Conservation (phyloP, 2,888 invertebrate genomes). For the Erebia aethiops region DNA sequence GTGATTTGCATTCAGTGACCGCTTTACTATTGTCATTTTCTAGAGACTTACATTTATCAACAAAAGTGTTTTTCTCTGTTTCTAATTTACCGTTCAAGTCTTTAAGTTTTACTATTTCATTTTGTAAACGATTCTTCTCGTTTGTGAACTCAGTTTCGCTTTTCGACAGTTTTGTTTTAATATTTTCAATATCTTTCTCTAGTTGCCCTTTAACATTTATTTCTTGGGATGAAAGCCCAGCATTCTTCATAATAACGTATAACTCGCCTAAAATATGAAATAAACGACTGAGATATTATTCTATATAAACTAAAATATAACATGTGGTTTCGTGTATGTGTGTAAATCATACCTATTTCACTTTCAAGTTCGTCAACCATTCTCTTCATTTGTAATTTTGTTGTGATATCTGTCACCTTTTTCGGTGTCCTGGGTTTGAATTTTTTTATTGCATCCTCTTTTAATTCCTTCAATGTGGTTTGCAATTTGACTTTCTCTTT, state of each 20-base stretch:
- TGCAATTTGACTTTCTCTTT: constrained; percentile 86
- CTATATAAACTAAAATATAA: background rate
- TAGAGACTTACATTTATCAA: constrained; percentile 60
- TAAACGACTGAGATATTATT: background rate
- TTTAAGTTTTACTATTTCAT: constrained; percentile 78
- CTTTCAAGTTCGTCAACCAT: constrained; percentile 94
- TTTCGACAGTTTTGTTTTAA: constrained; percentile 76
- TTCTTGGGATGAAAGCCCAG: constrained; percentile 78
- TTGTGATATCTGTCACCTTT: constrained; percentile 87
- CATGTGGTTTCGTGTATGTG: background rate
- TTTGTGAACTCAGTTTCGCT: constrained; percentile 78
- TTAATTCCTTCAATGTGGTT: constrained; percentile 85
- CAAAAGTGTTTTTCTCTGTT: constrained; percentile 68
- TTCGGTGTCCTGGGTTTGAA: constrained; percentile 88
- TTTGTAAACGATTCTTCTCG: constrained; percentile 77
- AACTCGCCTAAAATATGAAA: constrained; percentile 77
- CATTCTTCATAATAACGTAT: constrained; percentile 84
- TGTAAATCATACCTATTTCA: constrained; percentile 86
- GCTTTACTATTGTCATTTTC: constrained; percentile 71
- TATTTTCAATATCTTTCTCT: constrained; percentile 80
- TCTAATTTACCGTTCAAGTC: constrained; percentile 76
- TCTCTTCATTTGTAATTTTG: constrained; percentile 89
- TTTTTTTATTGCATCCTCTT: constrained; percentile 85
- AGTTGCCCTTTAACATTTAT: constrained; percentile 72
- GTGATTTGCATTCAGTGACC: constrained; percentile 73